These are phyloP conservation scores for Platyrinchus mystaceus DNA, from an alignment of 2,797 vertebrate species.

Conservation along the genomic window DNA sequence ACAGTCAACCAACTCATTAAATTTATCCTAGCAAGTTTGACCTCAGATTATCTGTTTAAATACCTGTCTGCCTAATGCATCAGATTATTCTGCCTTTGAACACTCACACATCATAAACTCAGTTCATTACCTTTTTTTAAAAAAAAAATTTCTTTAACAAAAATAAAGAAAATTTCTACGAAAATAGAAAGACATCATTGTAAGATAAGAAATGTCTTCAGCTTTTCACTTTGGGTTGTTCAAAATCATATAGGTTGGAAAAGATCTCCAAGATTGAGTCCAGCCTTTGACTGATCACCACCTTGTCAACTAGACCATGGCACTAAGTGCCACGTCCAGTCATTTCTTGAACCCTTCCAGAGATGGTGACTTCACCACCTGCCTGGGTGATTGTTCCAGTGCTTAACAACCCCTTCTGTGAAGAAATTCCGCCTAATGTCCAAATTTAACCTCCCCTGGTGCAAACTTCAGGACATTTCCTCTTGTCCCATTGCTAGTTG, in stretches of 20 bases:
- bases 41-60: not conserved
- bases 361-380: not conserved
- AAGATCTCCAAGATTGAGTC: not conserved
- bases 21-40: not conserved
- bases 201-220: not conserved
- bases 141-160: not conserved
- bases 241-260: not conserved
- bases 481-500: not conserved
- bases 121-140: not conserved
- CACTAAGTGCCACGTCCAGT: fast-evolving
- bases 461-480: not conserved
- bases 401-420: not conserved
- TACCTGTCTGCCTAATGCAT: not conserved
- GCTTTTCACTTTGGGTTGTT: not conserved
- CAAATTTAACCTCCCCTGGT: not conserved
- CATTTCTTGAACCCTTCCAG: not conserved
- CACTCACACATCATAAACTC: not conserved
- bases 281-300: not conserved
- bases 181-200: not conserved
- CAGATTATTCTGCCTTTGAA: not conserved
- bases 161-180: not conserved
- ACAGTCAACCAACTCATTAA: not conserved
- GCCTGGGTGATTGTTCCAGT: not conserved
- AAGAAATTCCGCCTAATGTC: not conserved
- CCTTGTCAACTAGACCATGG: not conserved